These are phyloP conservation scores for Scrobipalpa atriplicella DNA, from an alignment of 2,888 invertebrate genomes.

Conservation along the genomic window DNA sequence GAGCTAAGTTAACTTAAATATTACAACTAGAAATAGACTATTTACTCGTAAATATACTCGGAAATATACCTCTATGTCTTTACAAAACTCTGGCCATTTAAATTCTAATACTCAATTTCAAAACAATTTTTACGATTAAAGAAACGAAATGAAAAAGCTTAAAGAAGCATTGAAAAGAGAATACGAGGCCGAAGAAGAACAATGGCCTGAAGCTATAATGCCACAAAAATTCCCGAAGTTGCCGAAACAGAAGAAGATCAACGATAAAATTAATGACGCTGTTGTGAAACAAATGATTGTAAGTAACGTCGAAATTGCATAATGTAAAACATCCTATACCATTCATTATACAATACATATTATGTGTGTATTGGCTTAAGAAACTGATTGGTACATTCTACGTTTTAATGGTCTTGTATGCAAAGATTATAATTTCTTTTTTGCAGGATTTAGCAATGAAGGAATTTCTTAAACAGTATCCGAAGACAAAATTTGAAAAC, in stretches of 20 bases:
- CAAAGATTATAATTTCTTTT: background rate
- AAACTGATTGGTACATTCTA: background rate
- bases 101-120: too few relatives aligned
- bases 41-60: too few relatives aligned
- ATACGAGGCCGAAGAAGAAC: constrained; percentile 52
- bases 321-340: too few relatives aligned
- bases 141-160: constrained; percentile 53
- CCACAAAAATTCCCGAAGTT: constrained; percentile 22
- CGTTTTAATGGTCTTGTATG: background rate
- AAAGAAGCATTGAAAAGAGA: constrained; percentile 59
- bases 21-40: too few relatives aligned
- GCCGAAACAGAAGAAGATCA: constrained; percentile 42
- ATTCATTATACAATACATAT: too few relatives aligned
- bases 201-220: constrained; percentile 55
- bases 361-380: background rate
- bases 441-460: constrained; percentile 51
- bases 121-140: constrained; percentile 31
- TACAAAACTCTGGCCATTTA: too few relatives aligned
- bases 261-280: constrained; percentile 40
- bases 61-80: too few relatives aligned
- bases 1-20: too few relatives aligned
- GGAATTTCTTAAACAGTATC: constrained; percentile 56
- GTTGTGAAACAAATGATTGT: constrained; percentile 55
- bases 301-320: constrained; percentile 16
- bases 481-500: constrained; percentile 51